Base-by-base conservation (phyloP, 2,113 vertebrate genomes). In the Polyodon spathula region DNA sequence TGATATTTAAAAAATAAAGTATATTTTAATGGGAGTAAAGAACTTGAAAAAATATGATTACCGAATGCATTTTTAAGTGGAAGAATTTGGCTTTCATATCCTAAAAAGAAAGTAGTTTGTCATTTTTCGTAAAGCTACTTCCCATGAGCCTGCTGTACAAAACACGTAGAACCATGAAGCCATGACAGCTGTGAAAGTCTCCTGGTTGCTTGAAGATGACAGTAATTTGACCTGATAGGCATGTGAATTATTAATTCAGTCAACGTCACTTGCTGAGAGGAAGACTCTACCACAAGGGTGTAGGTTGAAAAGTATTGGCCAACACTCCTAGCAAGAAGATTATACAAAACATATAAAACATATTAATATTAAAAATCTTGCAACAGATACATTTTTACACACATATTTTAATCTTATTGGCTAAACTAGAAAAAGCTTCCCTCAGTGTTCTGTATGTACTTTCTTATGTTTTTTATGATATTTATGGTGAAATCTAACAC, bases 191-290 rank as follows among this genome's bases (percentile, higher is more conserved):
- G 2, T 7, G 39, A 1, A 63, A 37, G 2, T 37, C n/a, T 61
- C 58, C 57, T 57, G 14, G 41, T n/a, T 40, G 1, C 17, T 62
- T 15, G 61, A 6, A 66, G 58, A 41, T 48, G 8, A 54, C n/a
- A 15, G 0, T 59, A 62, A 46, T 61, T 69, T 69, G 44, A 65
- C 39, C 58, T 38, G 2, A 2, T 61, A 63, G 48, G 4, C 58
- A 66, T 52, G 4, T 60, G 61, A 65, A 41, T 59, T 4, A 55
- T 68, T 64, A 67, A 43, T n/a, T 61, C 7, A 66, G n/a, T 16
- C 11, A n/a, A 6, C 41, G 41, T 44, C 43, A 58, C n/a, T 12
- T 59, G 56, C 1, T 53, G 9, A n/a, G 51, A 12, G 40, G 46
- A 58, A 61, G 0, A 38, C 2, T 8, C 5, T 40, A 61, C 6